These are phyloP conservation scores for Protonibea diacanthus DNA, from an alignment of 2,797 vertebrate species.

Conservation along the genomic window DNA sequence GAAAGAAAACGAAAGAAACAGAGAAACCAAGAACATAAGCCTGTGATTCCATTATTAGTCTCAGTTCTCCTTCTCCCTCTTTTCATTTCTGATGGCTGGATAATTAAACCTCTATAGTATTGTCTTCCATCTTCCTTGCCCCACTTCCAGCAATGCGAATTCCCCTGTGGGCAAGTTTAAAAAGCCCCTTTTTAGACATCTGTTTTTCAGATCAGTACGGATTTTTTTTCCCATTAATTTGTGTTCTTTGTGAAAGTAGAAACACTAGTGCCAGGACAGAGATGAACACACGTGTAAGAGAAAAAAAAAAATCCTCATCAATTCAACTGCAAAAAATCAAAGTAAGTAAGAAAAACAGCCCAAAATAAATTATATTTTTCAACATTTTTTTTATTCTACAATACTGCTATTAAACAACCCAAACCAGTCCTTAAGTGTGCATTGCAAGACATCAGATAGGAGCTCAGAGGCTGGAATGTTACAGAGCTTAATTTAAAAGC, in stretches of 20 bases:
- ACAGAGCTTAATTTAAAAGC: slow-evolving; percentile 78
- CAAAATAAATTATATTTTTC: slow-evolving; percentile 66
- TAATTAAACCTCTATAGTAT: slow-evolving; percentile 90
- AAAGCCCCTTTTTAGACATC: slow-evolving; percentile 81
- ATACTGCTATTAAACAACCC: slow-evolving; percentile 73
- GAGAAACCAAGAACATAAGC: slow-evolving; percentile 74
- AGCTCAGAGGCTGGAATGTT: slow-evolving; percentile 73
- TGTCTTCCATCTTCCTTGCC: slow-evolving; percentile 85
- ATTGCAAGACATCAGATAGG: slow-evolving; percentile 70
- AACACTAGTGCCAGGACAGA: slow-evolving; percentile 74
- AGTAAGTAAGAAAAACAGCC: slow-evolving; percentile 59
- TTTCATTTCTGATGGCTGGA: slow-evolving; percentile 87
- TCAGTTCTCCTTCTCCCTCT: slow-evolving; percentile 79
- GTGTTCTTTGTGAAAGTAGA: slow-evolving; percentile 82
- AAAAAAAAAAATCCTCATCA: slow-evolving; percentile 51
- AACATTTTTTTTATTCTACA: slow-evolving; percentile 75
- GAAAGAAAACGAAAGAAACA: slow-evolving; percentile 62
- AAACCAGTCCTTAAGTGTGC: slow-evolving; percentile 67
- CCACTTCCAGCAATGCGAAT: slow-evolving; percentile 83
- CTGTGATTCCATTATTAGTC: slow-evolving; percentile 84
- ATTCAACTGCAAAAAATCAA: slow-evolving; percentile 68
- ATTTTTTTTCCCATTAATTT: slow-evolving; percentile 79
- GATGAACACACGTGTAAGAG: slow-evolving; percentile 61
- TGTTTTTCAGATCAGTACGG: slow-evolving; percentile 82
- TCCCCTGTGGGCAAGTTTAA: slow-evolving; percentile 83